Conservation (phyloP, 2,888 invertebrate species). For the Muschampia plurimacula region DNA sequence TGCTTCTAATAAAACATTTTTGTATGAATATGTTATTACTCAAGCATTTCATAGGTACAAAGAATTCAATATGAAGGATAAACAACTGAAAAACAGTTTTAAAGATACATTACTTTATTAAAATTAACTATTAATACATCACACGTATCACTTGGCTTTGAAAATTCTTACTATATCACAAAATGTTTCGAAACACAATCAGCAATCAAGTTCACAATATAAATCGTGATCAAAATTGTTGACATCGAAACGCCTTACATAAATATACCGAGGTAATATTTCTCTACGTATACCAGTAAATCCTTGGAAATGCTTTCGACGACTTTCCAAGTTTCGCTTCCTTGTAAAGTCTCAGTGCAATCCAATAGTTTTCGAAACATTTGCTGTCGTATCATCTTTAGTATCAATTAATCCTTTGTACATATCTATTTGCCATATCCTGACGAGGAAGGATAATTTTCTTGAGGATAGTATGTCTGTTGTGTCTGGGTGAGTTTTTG, state of each 20-base stretch:
- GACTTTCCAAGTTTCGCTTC: conserved; percentile 11
- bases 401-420: neutral
- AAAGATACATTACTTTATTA: conserved; percentile 45
- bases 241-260: conserved; percentile 41
- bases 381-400: conserved; percentile 11
- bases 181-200: conserved; percentile 47
- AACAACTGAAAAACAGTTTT: neutral
- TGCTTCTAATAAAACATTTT: too few relatives aligned
- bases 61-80: neutral
- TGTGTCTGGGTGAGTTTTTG: conserved; percentile 27
- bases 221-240: conserved; percentile 75
- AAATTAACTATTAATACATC: conserved; percentile 49
- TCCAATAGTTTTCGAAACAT: conserved; percentile 27
- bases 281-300: conserved; percentile 35
- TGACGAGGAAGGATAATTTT: conserved; percentile 41
- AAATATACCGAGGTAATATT: conserved; percentile 33
- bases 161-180: conserved; percentile 47
- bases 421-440: conserved; percentile 40
- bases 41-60: too few relatives aligned
- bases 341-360: conserved; percentile 11
- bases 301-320: conserved; percentile 19
- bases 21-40: too few relatives aligned
- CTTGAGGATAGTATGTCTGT: conserved; percentile 41
- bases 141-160: conserved; percentile 49
- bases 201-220: conserved; percentile 77